Conservation (phyloP, 2,888 invertebrate species). For the Melolontha melolontha region DNA sequence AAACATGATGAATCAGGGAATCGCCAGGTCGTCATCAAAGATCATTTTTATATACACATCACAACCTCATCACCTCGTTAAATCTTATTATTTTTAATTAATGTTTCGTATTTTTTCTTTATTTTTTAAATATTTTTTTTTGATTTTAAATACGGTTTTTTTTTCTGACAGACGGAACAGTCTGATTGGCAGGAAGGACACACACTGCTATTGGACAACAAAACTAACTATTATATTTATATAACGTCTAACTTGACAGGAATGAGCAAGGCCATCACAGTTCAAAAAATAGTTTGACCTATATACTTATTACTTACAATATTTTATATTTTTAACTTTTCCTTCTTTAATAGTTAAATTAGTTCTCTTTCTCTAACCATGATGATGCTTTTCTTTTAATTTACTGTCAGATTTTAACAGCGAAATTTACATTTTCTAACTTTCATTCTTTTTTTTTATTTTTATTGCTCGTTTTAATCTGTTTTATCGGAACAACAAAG, state of each 20-base stretch:
- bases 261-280: slow-evolving; percentile 62
- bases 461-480: slow-evolving; percentile 26
- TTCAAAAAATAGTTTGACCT: slow-evolving; percentile 48
- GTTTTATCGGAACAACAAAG: slow-evolving; percentile 25
- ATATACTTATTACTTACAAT: slow-evolving; percentile 36
- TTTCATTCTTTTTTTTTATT: not conserved
- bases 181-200: slow-evolving; percentile 59
- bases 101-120: slow-evolving; percentile 29
- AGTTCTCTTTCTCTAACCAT: no score
- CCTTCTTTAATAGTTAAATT: not conserved
- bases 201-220: slow-evolving; percentile 55
- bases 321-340: slow-evolving; percentile 19
- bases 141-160: slow-evolving; percentile 38
- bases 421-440: not conserved
- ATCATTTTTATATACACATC: slow-evolving; percentile 60
- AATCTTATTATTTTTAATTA: slow-evolving; percentile 38
- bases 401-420: not conserved
- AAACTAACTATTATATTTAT: slow-evolving; percentile 50
- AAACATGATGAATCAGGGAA: slow-evolving; percentile 64
- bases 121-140: slow-evolving; percentile 35
- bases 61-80: slow-evolving; percentile 61
- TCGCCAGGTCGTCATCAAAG: slow-evolving; percentile 66
- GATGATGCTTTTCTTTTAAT: no score
- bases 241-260: slow-evolving; percentile 50
- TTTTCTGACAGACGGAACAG: slow-evolving; percentile 56